Percentiles rank a stretch among this genome's conserved stretches.
Conservation (phyloP, 2,888 invertebrate genomes). For the Ganaspis brasiliensis region DNA sequence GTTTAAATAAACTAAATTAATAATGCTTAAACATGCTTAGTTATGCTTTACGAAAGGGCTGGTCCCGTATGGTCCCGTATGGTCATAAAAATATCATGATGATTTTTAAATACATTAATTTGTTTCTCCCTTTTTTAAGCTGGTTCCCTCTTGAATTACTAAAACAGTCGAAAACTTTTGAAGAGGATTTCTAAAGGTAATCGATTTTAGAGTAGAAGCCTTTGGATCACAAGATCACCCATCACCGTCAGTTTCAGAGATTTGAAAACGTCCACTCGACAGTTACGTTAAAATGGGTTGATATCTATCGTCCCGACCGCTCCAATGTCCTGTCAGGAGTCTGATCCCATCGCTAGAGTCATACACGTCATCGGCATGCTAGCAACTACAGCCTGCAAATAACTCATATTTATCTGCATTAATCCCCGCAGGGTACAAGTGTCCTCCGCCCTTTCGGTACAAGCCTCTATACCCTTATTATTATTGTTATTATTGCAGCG, state of each 20-base stretch:
- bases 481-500: conserved; percentile 40
- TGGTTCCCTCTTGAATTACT: too few relatives aligned
- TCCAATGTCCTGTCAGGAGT: conserved; percentile 73
- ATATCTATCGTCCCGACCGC: conserved; percentile 72
- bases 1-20: too few relatives aligned
- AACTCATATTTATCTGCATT: conserved; percentile 77
- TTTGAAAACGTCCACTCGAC: conserved; percentile 73
- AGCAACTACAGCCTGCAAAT: conserved; percentile 66
- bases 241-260: conserved; percentile 77
- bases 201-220: conserved; percentile 1
- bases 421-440: conserved; percentile 60
- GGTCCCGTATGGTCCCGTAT: too few relatives aligned
- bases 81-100: too few relatives aligned
- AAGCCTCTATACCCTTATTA: conserved; percentile 40
- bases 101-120: too few relatives aligned
- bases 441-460: conserved; percentile 30
- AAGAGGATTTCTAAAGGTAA: neutral
- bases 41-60: too few relatives aligned
- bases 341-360: conserved; percentile 74
- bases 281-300: conserved; percentile 76
- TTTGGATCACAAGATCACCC: conserved; percentile 69
- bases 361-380: conserved; percentile 76
- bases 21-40: too few relatives aligned
- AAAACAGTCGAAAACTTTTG: neutral
- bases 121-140: too few relatives aligned